Percentiles rank a stretch among this genome's conserved stretches.
Conservation (phyloP, 2,888 invertebrate genomes). For the Pseudanteris insignis region DNA sequence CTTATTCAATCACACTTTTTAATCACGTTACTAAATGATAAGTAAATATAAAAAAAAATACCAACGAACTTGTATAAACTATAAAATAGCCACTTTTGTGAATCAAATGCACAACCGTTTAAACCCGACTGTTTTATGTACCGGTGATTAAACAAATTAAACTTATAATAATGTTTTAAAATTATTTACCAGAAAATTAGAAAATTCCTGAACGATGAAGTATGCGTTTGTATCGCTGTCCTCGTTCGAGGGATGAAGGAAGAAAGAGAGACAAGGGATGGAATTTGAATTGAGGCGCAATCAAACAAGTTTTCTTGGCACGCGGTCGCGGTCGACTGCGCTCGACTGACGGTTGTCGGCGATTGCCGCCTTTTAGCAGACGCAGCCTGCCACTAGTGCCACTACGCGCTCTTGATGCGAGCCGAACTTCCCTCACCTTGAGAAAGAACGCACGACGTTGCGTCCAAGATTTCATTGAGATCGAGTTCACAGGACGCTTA, state of each 20-base stretch:
- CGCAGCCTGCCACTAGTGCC: constrained; percentile 21
- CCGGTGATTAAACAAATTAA: no score
- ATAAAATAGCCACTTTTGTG: no score
- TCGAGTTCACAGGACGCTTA: no score
- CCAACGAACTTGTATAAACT: no score
- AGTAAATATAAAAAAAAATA: no score
- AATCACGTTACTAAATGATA: no score
- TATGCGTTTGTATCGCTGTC: neutral
- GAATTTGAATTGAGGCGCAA: constrained; percentile 5
- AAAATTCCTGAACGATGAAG: neutral
- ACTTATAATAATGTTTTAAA: no score
- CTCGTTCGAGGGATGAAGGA: constrained; percentile 4
- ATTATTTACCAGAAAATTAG: no score
- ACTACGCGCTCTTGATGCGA: constrained; percentile 1
- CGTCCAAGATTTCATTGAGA: neutral
- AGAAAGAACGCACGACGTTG: neutral
- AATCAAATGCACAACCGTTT: no score
- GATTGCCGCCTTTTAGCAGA: constrained; percentile 49
- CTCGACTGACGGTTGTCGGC: constrained; percentile 50
- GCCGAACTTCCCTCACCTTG: constrained; percentile 11
- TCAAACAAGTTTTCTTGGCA: constrained; percentile 42
- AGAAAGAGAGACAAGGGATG: constrained; percentile 21
- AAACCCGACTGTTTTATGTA: no score
- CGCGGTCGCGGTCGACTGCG: constrained; percentile 48
- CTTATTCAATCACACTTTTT: no score